Base-by-base conservation (phyloP, 2,888 invertebrate genomes). In the Diarsia brunnea region DNA sequence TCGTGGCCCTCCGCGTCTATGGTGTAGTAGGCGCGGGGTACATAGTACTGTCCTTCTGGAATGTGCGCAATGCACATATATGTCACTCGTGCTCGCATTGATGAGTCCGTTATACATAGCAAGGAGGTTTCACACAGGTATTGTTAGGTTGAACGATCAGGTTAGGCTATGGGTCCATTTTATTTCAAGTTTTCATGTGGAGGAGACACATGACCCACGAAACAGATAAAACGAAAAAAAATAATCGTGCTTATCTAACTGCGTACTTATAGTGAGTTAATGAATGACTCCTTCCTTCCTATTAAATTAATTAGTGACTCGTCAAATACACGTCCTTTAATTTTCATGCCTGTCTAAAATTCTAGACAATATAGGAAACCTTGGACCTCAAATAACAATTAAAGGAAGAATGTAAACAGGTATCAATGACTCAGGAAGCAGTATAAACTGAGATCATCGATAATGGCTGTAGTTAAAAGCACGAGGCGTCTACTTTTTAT, bases 21-120 rank as follows among this genome's bases (percentile, higher is more conserved):
- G 47, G 96, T 94, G 93, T 97, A 97, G 91, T 97, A 97, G 10
- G 97, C 96, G 79, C 97, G 97, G 19, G 97, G 97, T 73, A 97
- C 95, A 92, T 97, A 97, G 91, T 96, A 97, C 86, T 97, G 97
- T 43, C 97, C 95, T 87, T 91, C 97, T 97, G 94, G 79, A 95
- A 95, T 88, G 78, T 73, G 78, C 79, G 78, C 74, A 83, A 81
- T 83, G 83, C 83, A 87, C 87, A 87, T 80, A 87, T 80, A 87
- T 81, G 82, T 86, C 86, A 89, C 72, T 86, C 83, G 64, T 82
- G 83, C 84, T 83, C 84, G 51, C 27, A 73, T 69, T 72, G 78
- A 55, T 38, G 24, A 43, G 12, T 69, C 73, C 78, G 69, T 80
- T 71, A 70, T 65, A 77, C 51, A 27, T 82, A 70, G 47, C 10